Conservation (phyloP, 2,113 vertebrate species). For the Dicrurus megarhynchus region DNA sequence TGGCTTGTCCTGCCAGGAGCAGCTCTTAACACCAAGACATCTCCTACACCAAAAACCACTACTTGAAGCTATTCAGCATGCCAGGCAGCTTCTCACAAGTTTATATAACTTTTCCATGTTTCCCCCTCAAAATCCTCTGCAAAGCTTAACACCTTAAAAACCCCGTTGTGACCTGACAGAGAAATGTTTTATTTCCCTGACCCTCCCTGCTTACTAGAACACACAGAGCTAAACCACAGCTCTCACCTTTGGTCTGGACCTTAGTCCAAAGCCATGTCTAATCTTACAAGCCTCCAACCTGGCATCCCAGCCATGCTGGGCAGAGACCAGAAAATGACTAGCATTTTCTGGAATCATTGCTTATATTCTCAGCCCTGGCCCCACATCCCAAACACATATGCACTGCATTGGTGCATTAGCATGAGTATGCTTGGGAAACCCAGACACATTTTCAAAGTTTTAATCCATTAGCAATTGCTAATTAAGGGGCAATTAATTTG, state of each 20-base stretch:
- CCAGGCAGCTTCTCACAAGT: not conserved
- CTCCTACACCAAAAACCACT: not conserved
- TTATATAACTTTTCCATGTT: not conserved
- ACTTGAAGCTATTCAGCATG: not conserved
- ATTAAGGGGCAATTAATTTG: conserved; percentile 17
- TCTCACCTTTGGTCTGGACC: not conserved
- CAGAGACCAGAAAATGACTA: not conserved
- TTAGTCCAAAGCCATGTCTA: not conserved
- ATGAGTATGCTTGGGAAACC: not conserved
- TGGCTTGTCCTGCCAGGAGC: not conserved
- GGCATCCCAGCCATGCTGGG: not conserved
- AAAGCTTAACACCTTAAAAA: not conserved
- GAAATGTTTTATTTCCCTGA: not conserved
- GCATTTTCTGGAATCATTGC: not conserved
- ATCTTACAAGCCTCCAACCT: not conserved
- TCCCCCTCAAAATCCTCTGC: not conserved
- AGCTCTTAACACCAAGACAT: not conserved
- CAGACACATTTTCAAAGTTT: not conserved
- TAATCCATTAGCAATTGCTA: conserved; percentile 5
- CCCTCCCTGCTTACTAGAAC: not conserved
- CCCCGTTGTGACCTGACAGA: not conserved
- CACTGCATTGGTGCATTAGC: fast-evolving
- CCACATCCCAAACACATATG: not conserved
- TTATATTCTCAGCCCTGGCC: not conserved
- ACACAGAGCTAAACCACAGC: not conserved